Evolutionary conservation across 2,888 invertebrate genomes (phyloP).

Genomic region (Protodeltote pygarga): DNA sequence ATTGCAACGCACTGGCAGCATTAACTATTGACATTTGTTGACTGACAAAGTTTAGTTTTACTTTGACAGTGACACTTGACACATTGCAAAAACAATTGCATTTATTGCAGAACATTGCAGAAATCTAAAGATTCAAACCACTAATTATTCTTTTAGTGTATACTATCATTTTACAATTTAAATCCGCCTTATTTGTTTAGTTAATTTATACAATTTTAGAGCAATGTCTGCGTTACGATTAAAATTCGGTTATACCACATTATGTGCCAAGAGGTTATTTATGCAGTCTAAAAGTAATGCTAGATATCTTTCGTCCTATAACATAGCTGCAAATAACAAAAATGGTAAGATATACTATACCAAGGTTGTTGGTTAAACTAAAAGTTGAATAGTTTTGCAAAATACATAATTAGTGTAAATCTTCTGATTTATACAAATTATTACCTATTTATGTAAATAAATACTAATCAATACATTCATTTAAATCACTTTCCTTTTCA

Average conservation of each 20-base stretch:
- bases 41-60: too few relatives aligned
- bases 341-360: slow-evolving; percentile 42
- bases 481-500: too few relatives aligned
- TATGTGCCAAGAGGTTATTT: slow-evolving; percentile 66
- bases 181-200: not conserved
- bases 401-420: too few relatives aligned
- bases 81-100: slow-evolving; percentile 12
- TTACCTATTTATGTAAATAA: not conserved
- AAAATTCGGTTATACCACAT: slow-evolving; percentile 58
- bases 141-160: not conserved
- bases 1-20: too few relatives aligned
- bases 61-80: not conserved
- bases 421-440: too few relatives aligned
- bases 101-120: slow-evolving; percentile 1
- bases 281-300: slow-evolving; percentile 57
- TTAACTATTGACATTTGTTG: too few relatives aligned
- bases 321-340: slow-evolving; percentile 33
- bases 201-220: not conserved
- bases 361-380: not conserved
- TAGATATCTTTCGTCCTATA: slow-evolving; percentile 54
- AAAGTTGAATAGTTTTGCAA: too few relatives aligned
- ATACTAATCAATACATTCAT: not conserved
- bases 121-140: not conserved
- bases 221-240: slow-evolving; percentile 72
- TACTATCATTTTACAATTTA: not conserved